Evolutionary conservation across 2,888 invertebrate species (phyloP), one percentile per base, ranked within the genome.

Genomic region (Tromatobia lineatoria): DNA sequence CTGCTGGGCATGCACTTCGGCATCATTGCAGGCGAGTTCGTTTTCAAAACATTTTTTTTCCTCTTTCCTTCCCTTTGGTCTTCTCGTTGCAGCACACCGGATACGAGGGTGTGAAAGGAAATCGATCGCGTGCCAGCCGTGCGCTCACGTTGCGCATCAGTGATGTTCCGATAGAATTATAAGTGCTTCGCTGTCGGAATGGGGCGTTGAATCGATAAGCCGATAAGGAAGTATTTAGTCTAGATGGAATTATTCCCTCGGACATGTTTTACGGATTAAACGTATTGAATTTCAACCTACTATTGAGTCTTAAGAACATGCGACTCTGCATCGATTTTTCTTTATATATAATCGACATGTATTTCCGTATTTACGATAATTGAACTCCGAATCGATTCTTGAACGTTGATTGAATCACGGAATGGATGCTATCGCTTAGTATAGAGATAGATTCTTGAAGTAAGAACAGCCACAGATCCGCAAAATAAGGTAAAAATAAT

Each of bases 51-150:
- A 10, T 25, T 18, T 45, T 73, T 13, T 13, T 18, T 20, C 10
- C 23, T 38, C 20, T 15, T 25, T 47, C 11, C 20, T 18, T 10
- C 18, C 29, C 13, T 6, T n/a, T 20, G 52, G 34, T 1, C 15
- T 23, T 23, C 42, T 25, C 57, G 20, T 23, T 15, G 64, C 50
- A n/a, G 42, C 25, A 25, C 20, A 75, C 61, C 80, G 75, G 75
- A 80, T 70, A 38, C 54, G 78, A 75, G 61, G 61, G 70, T 74
- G 75, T 69, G 38, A 38, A 64, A 75, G 64, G 64, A 64, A 61
- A 75, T 75, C 75, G 75, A 75, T 75, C 75, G 47, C 61, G 23
- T 71, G 54, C 50, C 50, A 29, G 47, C 52, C 50, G 34, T 34
- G 34, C n/a, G 50, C n/a, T 18, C 38, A 64, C 50, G 50, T 20